Conservation (phyloP, 2,888 invertebrate species). For the Epistrophe eligans region DNA sequence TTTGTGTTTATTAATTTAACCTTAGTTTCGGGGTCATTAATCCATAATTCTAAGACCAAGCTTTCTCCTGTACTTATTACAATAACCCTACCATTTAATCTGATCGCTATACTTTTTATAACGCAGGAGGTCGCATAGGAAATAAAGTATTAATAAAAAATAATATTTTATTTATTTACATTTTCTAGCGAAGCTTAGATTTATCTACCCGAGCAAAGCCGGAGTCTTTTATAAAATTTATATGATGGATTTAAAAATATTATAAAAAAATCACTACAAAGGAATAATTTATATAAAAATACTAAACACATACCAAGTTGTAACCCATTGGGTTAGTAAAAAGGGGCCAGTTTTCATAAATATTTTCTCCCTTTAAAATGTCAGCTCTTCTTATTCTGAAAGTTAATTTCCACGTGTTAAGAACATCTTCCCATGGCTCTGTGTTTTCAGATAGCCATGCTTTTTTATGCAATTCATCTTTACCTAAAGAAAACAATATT, state of each 20-base stretch:
- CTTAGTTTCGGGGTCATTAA: too few species aligned
- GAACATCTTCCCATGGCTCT: constrained; percentile 41
- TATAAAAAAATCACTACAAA: not conserved
- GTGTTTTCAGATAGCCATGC: constrained; percentile 38
- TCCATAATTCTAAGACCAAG: too few species aligned
- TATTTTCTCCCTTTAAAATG: constrained; percentile 22
- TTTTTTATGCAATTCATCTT: constrained; percentile 16
- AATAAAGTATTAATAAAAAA: too few species aligned
- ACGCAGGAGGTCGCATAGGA: too few species aligned
- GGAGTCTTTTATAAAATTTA: too few species aligned
- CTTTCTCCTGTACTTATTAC: too few species aligned
- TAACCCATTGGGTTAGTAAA: not conserved
- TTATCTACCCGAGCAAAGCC: too few species aligned
- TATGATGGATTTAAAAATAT: not conserved
- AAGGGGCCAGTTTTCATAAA: constrained; percentile 38
- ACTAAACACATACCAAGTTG: not conserved
- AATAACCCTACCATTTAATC: too few species aligned
- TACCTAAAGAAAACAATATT: not conserved
- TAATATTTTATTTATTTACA: too few species aligned
- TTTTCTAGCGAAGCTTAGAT: too few species aligned
- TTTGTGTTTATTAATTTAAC: too few species aligned
- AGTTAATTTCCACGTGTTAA: constrained; percentile 40
- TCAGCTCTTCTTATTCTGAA: constrained; percentile 32
- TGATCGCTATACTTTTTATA: too few species aligned
- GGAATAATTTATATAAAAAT: not conserved